Conservation (phyloP, 2,888 invertebrate genomes). For the Sympetrum striolatum region DNA sequence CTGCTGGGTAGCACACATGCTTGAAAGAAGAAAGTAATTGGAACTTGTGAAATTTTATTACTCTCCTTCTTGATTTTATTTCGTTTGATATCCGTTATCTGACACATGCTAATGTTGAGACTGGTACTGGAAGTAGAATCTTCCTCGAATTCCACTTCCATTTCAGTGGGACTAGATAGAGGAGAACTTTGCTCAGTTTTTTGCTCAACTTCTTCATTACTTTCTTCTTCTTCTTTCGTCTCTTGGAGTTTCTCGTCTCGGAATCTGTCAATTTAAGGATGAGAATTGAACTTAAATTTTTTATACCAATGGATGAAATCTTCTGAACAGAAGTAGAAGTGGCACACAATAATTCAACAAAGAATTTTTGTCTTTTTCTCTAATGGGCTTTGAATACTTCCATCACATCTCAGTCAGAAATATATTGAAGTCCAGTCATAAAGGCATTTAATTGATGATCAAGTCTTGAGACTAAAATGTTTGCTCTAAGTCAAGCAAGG, state of each 20-base stretch:
- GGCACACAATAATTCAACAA: too few species aligned
- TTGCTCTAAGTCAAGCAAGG: too few species aligned
- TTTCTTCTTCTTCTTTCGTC: background rate
- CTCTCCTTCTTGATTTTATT: background rate
- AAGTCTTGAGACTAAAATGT: too few species aligned
- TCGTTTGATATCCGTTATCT: background rate
- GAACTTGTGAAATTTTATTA: background rate
- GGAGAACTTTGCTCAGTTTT: background rate
- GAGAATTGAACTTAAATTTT: background rate
- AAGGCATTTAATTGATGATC: too few species aligned
- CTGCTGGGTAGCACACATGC: background rate
- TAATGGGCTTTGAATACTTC: too few species aligned
- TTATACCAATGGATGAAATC: too few species aligned
- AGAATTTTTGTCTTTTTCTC: too few species aligned
- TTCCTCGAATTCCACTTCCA: background rate
- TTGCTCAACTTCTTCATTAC: background rate
- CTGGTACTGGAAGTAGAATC: background rate
- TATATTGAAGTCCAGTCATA: too few species aligned
- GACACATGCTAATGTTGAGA: background rate
- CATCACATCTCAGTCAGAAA: too few species aligned
- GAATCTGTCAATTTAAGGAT: background rate
- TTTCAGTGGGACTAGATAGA: background rate
- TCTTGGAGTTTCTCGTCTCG: too few species aligned
- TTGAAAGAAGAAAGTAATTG: slow-evolving; percentile 18
- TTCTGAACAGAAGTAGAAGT: too few species aligned